A percentile compares a stretch with the other conserved stretches of the same genome.
phyloP scores from a whole-genome alignment of 2,797 vertebrate genomes.

The Gastrophryne carolinensis region DNA sequence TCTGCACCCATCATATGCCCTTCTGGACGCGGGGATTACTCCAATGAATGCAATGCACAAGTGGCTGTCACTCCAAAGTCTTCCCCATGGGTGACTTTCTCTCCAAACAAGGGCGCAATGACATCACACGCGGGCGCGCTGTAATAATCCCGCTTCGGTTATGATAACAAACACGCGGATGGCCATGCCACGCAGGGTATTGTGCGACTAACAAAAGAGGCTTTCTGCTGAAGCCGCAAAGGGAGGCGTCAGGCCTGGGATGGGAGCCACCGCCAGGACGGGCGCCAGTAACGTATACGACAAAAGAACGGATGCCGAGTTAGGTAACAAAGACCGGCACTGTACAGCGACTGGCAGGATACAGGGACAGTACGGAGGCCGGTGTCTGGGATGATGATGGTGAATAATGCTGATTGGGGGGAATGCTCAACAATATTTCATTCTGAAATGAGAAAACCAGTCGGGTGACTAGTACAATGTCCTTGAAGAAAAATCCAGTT shows the following conservation, averaged over 20 bases:
- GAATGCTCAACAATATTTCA: no score
- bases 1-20: no score
- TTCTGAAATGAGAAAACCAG: no score
- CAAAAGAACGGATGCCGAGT: neutral
- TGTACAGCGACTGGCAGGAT: no score
- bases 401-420: no score
- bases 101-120: neutral
- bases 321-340: neutral
- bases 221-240: neutral
- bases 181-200: neutral
- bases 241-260: slow-evolving; percentile 16
- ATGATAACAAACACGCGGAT: neutral
- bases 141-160: neutral
- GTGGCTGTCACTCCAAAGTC: neutral
- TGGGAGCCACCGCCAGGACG: neutral
- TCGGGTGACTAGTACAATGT: no score
- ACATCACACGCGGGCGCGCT: neutral
- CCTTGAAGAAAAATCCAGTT: no score
- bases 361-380: no score
- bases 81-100: neutral
- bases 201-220: slow-evolving; percentile 34
- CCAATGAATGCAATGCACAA: no score
- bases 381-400: no score
- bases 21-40: no score
- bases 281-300: neutral